These are phyloP conservation scores for Tetragnatha montana DNA, from an alignment of 2,888 invertebrate species.

Conservation along the genomic window DNA sequence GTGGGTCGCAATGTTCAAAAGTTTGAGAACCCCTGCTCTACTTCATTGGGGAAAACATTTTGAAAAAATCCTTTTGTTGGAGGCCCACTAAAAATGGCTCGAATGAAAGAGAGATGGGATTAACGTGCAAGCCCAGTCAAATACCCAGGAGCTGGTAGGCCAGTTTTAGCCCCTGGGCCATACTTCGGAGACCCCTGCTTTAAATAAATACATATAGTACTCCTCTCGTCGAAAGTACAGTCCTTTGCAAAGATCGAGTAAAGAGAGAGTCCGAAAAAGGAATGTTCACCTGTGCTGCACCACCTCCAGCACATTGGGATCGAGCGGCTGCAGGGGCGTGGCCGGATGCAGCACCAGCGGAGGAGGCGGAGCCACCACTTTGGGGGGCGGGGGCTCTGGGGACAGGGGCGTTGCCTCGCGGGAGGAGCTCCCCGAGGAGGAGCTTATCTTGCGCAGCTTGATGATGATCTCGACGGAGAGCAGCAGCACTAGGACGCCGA, in stretches of 20 bases:
- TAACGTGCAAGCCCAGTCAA: too few relatives aligned
- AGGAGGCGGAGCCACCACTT: not conserved
- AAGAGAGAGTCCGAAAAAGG: not conserved
- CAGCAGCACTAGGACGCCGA: slow-evolving; percentile 67
- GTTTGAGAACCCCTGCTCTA: too few relatives aligned
- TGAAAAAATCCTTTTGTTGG: too few relatives aligned
- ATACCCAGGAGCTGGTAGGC: too few relatives aligned
- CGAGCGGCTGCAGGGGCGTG: slow-evolving; percentile 57
- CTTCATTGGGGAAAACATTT: too few relatives aligned
- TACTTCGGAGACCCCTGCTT: not conserved
- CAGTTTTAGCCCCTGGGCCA: not conserved
- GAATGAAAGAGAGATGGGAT: too few relatives aligned
- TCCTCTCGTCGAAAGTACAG: not conserved
- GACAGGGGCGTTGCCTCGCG: not conserved
- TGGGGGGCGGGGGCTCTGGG: not conserved
- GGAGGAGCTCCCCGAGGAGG: not conserved
- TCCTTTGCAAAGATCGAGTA: not conserved
- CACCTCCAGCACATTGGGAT: slow-evolving; percentile 2
- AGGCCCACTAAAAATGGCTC: too few relatives aligned
- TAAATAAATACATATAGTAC: not conserved
- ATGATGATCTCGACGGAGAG: slow-evolving; percentile 70
- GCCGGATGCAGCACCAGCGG: slow-evolving; percentile 58
- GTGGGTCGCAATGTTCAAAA: too few relatives aligned
- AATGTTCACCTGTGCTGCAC: slow-evolving; percentile 46
- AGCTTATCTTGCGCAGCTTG: slow-evolving; percentile 61